Conservation (phyloP, 2,888 invertebrate species). For the Troides aeacus region DNA sequence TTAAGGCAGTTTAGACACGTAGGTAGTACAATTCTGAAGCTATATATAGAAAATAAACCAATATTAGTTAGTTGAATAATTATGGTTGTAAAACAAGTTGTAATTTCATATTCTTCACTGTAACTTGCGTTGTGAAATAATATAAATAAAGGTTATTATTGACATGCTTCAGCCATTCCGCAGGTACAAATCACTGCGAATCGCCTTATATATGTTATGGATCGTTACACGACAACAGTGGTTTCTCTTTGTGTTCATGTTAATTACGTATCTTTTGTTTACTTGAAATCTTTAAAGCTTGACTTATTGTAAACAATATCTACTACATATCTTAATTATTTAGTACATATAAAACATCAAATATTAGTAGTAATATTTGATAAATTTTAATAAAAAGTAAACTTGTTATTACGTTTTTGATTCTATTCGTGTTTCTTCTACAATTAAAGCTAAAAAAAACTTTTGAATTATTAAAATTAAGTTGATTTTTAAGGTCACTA, state of each 20-base stretch:
- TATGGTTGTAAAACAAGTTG: neutral
- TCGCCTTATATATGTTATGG: constrained; percentile 9
- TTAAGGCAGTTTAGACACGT: too few relatives aligned
- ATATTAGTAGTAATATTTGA: too few relatives aligned
- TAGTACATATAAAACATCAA: too few relatives aligned
- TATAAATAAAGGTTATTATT: constrained; percentile 11
- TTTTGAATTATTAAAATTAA: too few relatives aligned
- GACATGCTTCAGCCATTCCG: constrained; percentile 17
- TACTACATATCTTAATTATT: too few relatives aligned
- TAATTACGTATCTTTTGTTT: constrained; percentile 22
- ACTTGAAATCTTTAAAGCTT: constrained; percentile 2
- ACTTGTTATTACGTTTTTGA: too few relatives aligned
- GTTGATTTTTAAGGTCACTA: too few relatives aligned
- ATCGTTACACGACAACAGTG: constrained; percentile 13
- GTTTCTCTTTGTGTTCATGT: constrained; percentile 20
- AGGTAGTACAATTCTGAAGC: too few relatives aligned
- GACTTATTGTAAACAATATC: neutral
- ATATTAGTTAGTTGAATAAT: neutral
- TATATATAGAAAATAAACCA: neutral
- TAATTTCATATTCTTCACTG: neutral
- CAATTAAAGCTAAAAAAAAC: too few relatives aligned
- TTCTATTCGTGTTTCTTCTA: too few relatives aligned
- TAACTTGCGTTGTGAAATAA: neutral
- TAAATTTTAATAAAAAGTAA: too few relatives aligned
- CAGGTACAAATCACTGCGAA: constrained; percentile 4